Conservation (phyloP, 2,888 invertebrate genomes). For the Rotaria sp. region DNA sequence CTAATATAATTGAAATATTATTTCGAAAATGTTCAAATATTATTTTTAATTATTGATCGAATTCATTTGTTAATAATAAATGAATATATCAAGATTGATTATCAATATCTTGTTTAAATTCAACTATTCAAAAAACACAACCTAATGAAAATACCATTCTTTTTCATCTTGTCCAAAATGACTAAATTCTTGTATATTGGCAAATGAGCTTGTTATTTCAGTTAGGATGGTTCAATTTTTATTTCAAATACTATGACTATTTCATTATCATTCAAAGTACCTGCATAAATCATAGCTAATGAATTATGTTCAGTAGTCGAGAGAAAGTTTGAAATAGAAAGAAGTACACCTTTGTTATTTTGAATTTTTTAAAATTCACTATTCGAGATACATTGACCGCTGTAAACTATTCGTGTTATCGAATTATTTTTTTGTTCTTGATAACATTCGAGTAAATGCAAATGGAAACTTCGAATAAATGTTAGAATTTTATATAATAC, state of each 20-base stretch:
- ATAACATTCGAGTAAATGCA: not conserved
- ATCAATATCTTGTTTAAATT: not conserved
- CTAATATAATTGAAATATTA: not conserved
- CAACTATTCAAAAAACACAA: not conserved
- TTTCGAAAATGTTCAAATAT: not conserved
- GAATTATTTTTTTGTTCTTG: not conserved
- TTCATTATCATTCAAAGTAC: not conserved
- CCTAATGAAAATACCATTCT: not conserved
- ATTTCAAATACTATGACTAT: not conserved
- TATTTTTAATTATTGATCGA: not conserved
- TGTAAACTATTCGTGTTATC: not conserved
- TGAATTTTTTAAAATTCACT: not conserved
- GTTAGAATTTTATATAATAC: not conserved
- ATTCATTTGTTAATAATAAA: not conserved
- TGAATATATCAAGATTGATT: not conserved
- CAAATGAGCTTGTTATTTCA: not conserved
- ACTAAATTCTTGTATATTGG: not conserved
- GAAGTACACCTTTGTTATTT: not conserved
- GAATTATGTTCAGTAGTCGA: not conserved
- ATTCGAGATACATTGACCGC: not conserved
- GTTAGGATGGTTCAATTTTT: not conserved
- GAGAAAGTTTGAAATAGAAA: not conserved
- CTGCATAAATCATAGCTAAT: not conserved
- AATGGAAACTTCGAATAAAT: not conserved
- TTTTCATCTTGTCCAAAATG: not conserved